Base-by-base conservation (phyloP, 2,113 vertebrate genomes). In the Lepisosteus oculatus region DNA sequence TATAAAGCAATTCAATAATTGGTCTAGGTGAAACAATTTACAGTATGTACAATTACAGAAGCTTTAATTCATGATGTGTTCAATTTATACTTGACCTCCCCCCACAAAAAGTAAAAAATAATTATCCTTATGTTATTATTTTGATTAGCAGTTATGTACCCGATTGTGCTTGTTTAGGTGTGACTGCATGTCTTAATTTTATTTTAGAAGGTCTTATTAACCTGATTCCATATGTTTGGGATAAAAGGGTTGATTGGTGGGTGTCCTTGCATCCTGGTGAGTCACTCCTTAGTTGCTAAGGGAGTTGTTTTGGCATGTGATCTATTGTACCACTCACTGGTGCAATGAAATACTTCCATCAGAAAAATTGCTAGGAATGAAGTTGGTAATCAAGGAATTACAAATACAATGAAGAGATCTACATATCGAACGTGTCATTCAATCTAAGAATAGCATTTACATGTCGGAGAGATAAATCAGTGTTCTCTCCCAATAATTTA, bases 271-370 rank as follows among this genome's bases (percentile, higher is more conserved):
- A 59, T 59, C 11, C 7, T 59, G 13, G 56, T 14, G 56, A 59
- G 56, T 59, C 56, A 59, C 3, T 59, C 56, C 9, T 51, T 12
- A 14, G 45, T 71, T 79, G 54, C 14, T 75, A 6, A 4, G 6
- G 41, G 74, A 79, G 77, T 76, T 82, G 81, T 77, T 71, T 80
- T 68, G 80, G 72, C 71, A 2, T 44, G 3, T 81, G 86, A 85
- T 87, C 70, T 79, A 77, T 73, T 59, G 76, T 77, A 51, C 61
- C 6, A 6, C 72, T 74, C 61, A 63, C 72, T 81, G 73, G 77
- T 87, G 84, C 86, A 90, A 88, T 85, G 79, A 84, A 84, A 86
- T 59, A 44, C 57, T 83, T 92, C 90, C 90, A 89, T 91, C 78
- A 84, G 78, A 92, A 83, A 84, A 87, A 89, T 89, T 77, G 76